phyloP scores from a whole-genome alignment of 2,888 invertebrate genomes.

The Dioctria rufipes region DNA sequence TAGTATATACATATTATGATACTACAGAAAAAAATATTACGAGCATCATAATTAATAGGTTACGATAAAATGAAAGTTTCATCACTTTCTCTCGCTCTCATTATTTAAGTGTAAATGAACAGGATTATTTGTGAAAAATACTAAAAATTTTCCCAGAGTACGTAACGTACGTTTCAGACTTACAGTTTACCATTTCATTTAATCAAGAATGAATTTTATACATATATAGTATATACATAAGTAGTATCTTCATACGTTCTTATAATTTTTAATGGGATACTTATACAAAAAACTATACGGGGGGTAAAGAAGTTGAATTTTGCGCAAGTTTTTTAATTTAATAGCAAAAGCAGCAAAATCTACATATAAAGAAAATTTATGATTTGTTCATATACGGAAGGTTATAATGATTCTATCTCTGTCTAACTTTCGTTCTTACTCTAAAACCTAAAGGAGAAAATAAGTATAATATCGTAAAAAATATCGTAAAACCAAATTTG shows the following conservation, averaged over 20 bases:
- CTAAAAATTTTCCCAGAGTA: slow-evolving; percentile 12
- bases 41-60: slow-evolving; percentile 18
- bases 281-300: not conserved
- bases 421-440: slow-evolving; percentile 5
- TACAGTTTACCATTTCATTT: slow-evolving; percentile 47
- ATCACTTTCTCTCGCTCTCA: slow-evolving; percentile 52
- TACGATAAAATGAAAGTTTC: slow-evolving; percentile 52
- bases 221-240: not conserved
- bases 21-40: slow-evolving; percentile 6
- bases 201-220: slow-evolving; percentile 44
- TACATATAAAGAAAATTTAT: too few species aligned
- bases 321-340: slow-evolving; percentile 43
- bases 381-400: too few species aligned
- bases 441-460: slow-evolving; percentile 34
- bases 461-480: slow-evolving; percentile 43
- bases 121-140: not conserved
- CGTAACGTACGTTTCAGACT: slow-evolving; percentile 44
- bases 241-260: slow-evolving; percentile 17
- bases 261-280: not conserved
- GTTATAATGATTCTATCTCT: too few species aligned
- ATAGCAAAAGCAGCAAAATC: slow-evolving; percentile 1
- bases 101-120: slow-evolving; percentile 7
- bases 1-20: not conserved
- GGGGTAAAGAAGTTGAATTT: not conserved
- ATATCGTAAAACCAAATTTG: slow-evolving; percentile 44